phyloP scores from a whole-genome alignment of 2,797 vertebrate species.

The Pseudocheirus occidentalis region DNA sequence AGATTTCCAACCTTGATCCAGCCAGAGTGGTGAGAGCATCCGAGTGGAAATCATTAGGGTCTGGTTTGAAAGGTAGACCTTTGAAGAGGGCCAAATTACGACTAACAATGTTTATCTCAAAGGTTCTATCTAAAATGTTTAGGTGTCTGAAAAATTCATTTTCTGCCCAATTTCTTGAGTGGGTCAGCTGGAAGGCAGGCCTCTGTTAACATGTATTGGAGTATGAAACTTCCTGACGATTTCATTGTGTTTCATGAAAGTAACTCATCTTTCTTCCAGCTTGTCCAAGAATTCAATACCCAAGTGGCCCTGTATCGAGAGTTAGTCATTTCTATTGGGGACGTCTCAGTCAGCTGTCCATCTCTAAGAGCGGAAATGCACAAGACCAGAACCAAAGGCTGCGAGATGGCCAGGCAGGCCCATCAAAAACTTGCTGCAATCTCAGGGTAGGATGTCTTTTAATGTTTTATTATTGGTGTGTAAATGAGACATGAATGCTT shows the following conservation, averaged over 20 bases:
- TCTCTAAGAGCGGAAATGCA: slow-evolving; percentile 94
- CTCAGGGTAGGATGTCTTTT: slow-evolving; percentile 90
- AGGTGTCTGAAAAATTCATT: not conserved
- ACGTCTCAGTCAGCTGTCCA: slow-evolving; percentile 93
- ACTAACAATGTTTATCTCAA: slow-evolving; percentile 8
- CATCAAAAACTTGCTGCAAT: slow-evolving; percentile 96
- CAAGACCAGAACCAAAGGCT: slow-evolving; percentile 94
- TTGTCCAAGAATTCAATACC: slow-evolving; percentile 99
- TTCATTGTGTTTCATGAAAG: slow-evolving; percentile 46
- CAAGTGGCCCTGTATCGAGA: slow-evolving; percentile 98
- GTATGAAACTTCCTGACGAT: slow-evolving; percentile 33
- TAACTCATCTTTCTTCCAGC: slow-evolving; percentile 87
- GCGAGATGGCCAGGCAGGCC: slow-evolving; percentile 94
- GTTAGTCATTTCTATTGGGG: slow-evolving; percentile 97
- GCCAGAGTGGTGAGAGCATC: not conserved
- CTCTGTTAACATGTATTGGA: not conserved
- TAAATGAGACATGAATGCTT: not conserved
- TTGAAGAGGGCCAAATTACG: not conserved
- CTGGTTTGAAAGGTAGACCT: not conserved
- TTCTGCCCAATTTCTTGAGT: not conserved
- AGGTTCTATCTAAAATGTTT: slow-evolving; percentile 1
- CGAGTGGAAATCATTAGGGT: not conserved
- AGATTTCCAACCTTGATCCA: not conserved
- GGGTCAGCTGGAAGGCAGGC: not conserved
- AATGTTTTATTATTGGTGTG: slow-evolving; percentile 19